Evolutionary conservation across 2,888 invertebrate genomes (phyloP).

Genomic region (Lepidocyrtoides sp.): DNA sequence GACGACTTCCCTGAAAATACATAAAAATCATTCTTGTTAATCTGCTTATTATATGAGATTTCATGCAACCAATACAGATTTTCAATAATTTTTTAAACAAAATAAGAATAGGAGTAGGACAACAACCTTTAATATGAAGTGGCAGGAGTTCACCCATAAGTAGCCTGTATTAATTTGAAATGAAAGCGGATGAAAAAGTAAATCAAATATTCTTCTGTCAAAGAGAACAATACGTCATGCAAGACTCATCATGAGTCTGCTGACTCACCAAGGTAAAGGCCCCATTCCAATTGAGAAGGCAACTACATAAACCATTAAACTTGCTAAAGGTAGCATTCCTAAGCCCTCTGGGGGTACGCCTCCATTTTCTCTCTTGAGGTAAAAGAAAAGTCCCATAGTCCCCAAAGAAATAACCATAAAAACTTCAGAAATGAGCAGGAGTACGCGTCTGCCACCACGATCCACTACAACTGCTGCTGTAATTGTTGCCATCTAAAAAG

Average conservation of each 20-base stretch:
- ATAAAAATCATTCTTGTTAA: not conserved
- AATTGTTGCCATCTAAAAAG: constrained; percentile 86
- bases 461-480: constrained; percentile 91
- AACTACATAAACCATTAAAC: constrained; percentile 92
- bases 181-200: not conserved
- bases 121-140: constrained; percentile 80
- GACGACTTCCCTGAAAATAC: constrained; percentile 78
- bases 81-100: too few species aligned
- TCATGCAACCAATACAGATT: not conserved
- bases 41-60: not conserved
- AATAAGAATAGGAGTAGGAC: too few species aligned
- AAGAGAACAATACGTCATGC: not conserved
- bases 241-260: not conserved
- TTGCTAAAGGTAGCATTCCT: constrained; percentile 91
- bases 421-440: constrained; percentile 92
- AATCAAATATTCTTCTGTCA: not conserved
- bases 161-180: constrained; percentile 52
- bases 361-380: constrained; percentile 86
- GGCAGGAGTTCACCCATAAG: constrained; percentile 83
- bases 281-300: constrained; percentile 94
- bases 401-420: constrained; percentile 91
- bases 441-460: constrained; percentile 92
- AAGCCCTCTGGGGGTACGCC: constrained; percentile 87
- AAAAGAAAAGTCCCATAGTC: constrained; percentile 92
- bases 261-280: constrained; percentile 76